These are phyloP conservation scores for Stomatorhinus ivindoensis DNA, from an alignment of 2,113 vertebrate species.

Conservation along the genomic window DNA sequence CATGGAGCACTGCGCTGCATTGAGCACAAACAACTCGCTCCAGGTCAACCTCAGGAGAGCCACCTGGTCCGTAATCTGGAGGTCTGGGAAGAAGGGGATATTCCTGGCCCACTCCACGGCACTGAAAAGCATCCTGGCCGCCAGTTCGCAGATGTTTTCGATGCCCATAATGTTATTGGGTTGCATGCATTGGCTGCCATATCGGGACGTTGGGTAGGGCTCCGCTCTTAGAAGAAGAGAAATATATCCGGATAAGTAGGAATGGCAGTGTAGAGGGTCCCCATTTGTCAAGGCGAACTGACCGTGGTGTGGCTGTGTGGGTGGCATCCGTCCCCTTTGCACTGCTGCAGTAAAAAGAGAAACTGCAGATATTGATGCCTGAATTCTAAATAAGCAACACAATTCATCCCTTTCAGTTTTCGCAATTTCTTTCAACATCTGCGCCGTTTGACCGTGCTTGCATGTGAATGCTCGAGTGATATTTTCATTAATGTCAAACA, in stretches of 20 bases:
- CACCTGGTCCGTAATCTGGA: slow-evolving; percentile 97
- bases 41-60: slow-evolving; percentile 90
- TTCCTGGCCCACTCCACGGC: slow-evolving; percentile 96
- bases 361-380: slow-evolving; percentile 77
- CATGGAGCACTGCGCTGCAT: slow-evolving; percentile 95
- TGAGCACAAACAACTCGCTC: slow-evolving; percentile 96
- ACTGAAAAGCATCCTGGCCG: slow-evolving; percentile 92
- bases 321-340: slow-evolving; percentile 86
- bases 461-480: not conserved
- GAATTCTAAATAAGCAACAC: slow-evolving; percentile 57
- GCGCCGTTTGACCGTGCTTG: not conserved
- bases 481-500: not conserved
- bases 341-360: slow-evolving; percentile 82
- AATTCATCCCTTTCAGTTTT: not conserved
- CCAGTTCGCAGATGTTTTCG: slow-evolving; percentile 98
- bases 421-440: not conserved
- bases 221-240: slow-evolving; percentile 92
- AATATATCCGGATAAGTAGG: slow-evolving; percentile 95
- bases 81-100: slow-evolving; percentile 97
- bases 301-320: slow-evolving; percentile 85
- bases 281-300: slow-evolving; percentile 89
- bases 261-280: slow-evolving; percentile 90
- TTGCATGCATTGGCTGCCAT: slow-evolving; percentile 93
- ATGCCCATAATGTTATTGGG: slow-evolving; percentile 94
- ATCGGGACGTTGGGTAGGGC: slow-evolving; percentile 89